Conservation (phyloP, 2,888 invertebrate species). For the Melinaea marsaeus region DNA sequence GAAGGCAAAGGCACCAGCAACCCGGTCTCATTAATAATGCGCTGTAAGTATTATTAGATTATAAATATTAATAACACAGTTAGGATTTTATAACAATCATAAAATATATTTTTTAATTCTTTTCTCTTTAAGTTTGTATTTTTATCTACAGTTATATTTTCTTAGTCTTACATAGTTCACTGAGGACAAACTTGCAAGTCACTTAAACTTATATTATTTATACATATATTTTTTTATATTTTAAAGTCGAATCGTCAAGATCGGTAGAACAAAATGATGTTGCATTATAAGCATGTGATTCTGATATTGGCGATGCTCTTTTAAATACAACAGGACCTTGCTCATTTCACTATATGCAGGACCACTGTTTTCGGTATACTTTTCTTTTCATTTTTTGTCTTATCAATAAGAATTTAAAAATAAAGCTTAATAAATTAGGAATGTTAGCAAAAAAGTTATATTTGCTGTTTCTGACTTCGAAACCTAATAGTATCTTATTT, state of each 20-base stretch:
- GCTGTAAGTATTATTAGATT: constrained; percentile 78
- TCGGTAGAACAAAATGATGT: constrained; percentile 1
- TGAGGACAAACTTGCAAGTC: not conserved
- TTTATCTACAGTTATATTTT: no score
- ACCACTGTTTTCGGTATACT: not conserved
- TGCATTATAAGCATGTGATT: constrained; percentile 14
- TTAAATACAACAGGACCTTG: constrained; percentile 14
- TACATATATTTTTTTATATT: not conserved
- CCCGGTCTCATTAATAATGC: constrained; percentile 81
- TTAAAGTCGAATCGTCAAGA: not conserved
- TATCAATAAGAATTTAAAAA: not conserved
- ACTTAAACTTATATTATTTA: not conserved
- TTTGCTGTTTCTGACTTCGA: not conserved
- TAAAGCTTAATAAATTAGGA: not conserved
- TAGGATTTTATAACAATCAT: not conserved
- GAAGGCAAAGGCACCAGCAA: constrained; percentile 89
- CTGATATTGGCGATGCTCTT: constrained; percentile 16
- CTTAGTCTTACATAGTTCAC: no score
- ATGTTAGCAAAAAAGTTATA: not conserved
- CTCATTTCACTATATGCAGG: constrained; percentile 13
- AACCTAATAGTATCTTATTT: no score
- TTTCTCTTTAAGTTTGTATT: no score
- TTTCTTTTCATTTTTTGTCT: not conserved
- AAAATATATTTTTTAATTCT: not conserved
- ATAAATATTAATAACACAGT: not conserved